phyloP scores from a whole-genome alignment of 1,140 invertebrate species.

The Euwallacea fornicatus region DNA sequence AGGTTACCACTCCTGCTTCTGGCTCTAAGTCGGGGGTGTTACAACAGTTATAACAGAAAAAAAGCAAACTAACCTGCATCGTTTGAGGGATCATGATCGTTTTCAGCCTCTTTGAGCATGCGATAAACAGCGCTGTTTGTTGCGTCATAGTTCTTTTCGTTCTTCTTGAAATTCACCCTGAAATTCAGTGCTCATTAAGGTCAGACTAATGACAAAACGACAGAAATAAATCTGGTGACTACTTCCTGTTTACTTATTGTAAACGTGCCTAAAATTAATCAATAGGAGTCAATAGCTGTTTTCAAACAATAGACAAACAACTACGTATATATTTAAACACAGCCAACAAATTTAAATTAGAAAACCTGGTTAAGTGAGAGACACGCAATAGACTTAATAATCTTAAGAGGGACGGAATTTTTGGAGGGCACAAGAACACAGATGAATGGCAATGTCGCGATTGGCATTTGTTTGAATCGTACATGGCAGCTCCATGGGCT shows the following conservation, averaged over 20 bases:
- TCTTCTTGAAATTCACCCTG: constrained; percentile 95
- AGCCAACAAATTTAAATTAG: too few relatives aligned
- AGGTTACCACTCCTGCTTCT: constrained; percentile 56
- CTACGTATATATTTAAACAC: too few relatives aligned
- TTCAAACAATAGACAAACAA: neutral
- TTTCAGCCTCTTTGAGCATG: constrained; percentile 88
- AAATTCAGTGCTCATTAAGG: constrained; percentile 42
- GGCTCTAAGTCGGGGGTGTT: constrained; percentile 25
- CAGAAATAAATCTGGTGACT: constrained; percentile 1
- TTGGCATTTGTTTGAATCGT: too few relatives aligned
- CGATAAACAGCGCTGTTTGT: constrained; percentile 89
- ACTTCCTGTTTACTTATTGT: constrained; percentile 5
- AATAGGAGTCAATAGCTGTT: neutral
- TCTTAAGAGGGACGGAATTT: too few relatives aligned
- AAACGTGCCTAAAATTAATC: neutral
- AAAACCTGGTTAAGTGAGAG: too few relatives aligned
- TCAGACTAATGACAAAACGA: neutral
- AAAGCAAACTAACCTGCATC: constrained; percentile 63
- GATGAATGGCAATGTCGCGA: too few relatives aligned
- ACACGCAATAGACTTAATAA: too few relatives aligned
- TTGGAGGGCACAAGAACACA: too few relatives aligned
- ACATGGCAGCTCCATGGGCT: too few relatives aligned
- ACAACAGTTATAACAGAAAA: neutral
- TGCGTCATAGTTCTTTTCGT: constrained; percentile 84
- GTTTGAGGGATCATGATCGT: constrained; percentile 65